Conservation (phyloP, 2,888 invertebrate genomes). For the Luffia ferchaultella region DNA sequence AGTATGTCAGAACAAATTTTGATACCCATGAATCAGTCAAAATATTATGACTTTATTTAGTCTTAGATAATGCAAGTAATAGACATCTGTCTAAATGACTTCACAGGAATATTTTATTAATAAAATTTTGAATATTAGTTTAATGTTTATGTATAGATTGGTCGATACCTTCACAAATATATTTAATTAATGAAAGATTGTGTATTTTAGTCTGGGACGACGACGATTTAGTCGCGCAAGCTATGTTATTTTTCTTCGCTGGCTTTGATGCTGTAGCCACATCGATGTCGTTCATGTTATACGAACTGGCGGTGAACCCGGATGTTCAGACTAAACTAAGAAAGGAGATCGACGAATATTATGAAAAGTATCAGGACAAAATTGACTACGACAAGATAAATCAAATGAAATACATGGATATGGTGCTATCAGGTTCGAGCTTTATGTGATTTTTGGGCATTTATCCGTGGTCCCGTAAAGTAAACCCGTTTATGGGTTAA, state of each 20-base stretch:
- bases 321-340: conserved; percentile 25
- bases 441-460: too few species aligned
- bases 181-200: not conserved
- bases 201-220: conserved; percentile 16
- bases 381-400: conserved; percentile 45
- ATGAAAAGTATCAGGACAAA: conserved; percentile 30
- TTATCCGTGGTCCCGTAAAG: too few species aligned
- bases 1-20: too few species aligned
- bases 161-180: too few species aligned
- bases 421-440: conserved; percentile 11
- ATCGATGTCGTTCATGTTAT: conserved; percentile 16
- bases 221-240: conserved; percentile 18
- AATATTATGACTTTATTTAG: too few species aligned
- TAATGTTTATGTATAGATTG: too few species aligned
- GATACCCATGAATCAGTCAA: too few species aligned
- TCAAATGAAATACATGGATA: conserved; percentile 23
- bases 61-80: too few species aligned
- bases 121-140: too few species aligned
- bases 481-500: too few species aligned
- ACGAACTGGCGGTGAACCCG: conserved; percentile 21
- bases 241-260: conserved; percentile 17
- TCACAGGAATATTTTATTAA: too few species aligned
- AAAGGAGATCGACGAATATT: conserved; percentile 29
- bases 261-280: conserved; percentile 20
- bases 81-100: too few species aligned